Evolutionary conservation across 2,113 vertebrate genomes (phyloP), one percentile per base, ranked within the genome.

Genomic region (Craseonycteris thonglongyai): DNA sequence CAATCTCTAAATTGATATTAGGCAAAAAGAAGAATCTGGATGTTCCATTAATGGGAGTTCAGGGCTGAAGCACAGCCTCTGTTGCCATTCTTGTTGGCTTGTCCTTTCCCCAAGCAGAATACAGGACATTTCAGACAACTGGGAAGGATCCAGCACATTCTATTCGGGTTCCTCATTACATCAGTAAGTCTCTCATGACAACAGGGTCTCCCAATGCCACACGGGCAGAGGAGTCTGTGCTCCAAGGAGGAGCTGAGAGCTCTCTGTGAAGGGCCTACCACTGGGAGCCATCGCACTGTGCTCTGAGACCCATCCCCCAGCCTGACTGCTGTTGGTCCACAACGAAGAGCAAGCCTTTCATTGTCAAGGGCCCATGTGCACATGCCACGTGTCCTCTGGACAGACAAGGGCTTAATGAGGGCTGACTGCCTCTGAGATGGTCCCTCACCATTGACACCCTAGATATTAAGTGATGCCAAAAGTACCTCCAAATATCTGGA

Each of bases 1-100:
- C 84, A 59, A 74, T 90, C 92, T 85, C n/a, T 72, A 87, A 83
- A 89, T 21, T 35, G 71, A 56, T 45, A 65, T 47, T 84, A 33
- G 83, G 47, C 38, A 83, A 96, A 93, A 90, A 69, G 38, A 69
- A 83, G 80, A 40, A 79, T 49, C 94, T 75, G 35, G 33, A 82
- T 68, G 66, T 58, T 66, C 68, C 35, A 65, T 16, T 45, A n/a
- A 13, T 22, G 26, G 4, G 88, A 42, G 33, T 75, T 79, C n/a
- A 35, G 78, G 74, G 65, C 84, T n/a, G 8, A 78, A 68, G 58
- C 18, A 24, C 16, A 15, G 79, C 19, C 9, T 30, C 30, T 5
- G 7, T 0, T 5, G 30, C 35, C 51, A 11, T 33, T 45, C 19
- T 7, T 0, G 18, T 0, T 3, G 21, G 26, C 47, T 61, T 38